Base-by-base conservation (phyloP, 2,888 invertebrate genomes). In the Trachelus tabidus region DNA sequence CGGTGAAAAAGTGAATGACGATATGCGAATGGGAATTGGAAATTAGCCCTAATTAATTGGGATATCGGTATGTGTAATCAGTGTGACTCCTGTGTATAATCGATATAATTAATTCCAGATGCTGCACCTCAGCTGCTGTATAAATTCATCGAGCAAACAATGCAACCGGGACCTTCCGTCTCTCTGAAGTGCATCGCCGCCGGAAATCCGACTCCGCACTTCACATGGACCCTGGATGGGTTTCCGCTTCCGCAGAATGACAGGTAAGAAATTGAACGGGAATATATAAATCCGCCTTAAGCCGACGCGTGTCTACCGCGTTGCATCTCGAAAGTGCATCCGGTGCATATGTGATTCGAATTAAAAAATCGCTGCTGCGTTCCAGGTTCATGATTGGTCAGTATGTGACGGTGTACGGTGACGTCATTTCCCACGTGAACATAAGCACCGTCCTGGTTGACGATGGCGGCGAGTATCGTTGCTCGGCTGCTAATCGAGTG, bases 101-200 rank as follows among this genome's bases (percentile, higher is more conserved):
- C 68, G 37, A 40, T n/a, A 75, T 34, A 76, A 75, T 73, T 86
- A 81, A 87, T 91, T 91, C 79, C 92, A 96, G 97, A 97, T 92
- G 96, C 97, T 69, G 96, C 97, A 83, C 97, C 97, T 73, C 97
- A 97, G 92, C 93, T 98, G 86, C 94, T 96, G 85, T 97, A 97
- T 93, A 97, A 96, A 95, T 98, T 98, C 92, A 96, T 97, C 79
- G 97, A 98, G 91, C 97, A 97, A 92, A 98, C 97, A 12, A 92
- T 98, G 80, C 97, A 97, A 90, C 97, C 97, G 0, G 98, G 98
- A 31, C 97, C 97, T 56, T 96, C 96, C 82, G 96, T 98, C 75
- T 97, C 98, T 33, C 93, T 98, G 84, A 97, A 97, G 92, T 98
- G 98, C 92, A 96, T 97, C 81, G 98, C 98, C n/a, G 96, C 97